Percentiles rank a stretch among this genome's conserved stretches.
Evolutionary conservation across 2,113 vertebrate species (phyloP).

Genomic region (Toxotes jaculatrix): DNA sequence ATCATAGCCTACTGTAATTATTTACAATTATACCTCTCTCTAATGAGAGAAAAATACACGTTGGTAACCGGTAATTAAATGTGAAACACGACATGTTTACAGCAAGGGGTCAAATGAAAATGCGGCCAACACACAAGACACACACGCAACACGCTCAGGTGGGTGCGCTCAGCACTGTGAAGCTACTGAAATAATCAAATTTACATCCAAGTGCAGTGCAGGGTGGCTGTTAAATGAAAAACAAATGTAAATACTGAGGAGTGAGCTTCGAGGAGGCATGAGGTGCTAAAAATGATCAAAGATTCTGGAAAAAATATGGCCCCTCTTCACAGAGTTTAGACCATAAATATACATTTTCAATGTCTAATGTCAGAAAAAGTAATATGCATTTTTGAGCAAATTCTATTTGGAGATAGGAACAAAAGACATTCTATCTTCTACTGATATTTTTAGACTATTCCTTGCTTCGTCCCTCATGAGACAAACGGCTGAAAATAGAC

Average conservation of each 20-base stretch:
- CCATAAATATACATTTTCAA: not conserved
- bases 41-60: conserved; percentile 45
- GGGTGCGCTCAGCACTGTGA: not conserved
- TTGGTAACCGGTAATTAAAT: conserved; percentile 54
- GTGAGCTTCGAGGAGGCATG: not conserved
- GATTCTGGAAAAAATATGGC: not conserved
- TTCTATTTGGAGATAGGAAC: not conserved
- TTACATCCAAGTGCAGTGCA: not conserved
- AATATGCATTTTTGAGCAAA: not conserved
- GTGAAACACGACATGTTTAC: conserved; percentile 31
- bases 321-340: not conserved
- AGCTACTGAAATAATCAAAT: conserved; percentile 11
- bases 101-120: conserved; percentile 45
- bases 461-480: conserved; percentile 1
- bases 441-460: conserved; percentile 33
- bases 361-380: not conserved
- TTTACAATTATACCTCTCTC: conserved; percentile 36
- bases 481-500: not conserved
- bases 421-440: not conserved
- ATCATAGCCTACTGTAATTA: conserved; percentile 26
- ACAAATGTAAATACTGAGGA: not conserved
- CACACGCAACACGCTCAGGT: not conserved
- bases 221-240: not conserved
- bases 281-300: not conserved
- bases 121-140: not conserved